A percentile compares a stretch with the other conserved stretches of the same genome.
Evolutionary conservation across 2,888 invertebrate genomes (phyloP).

Genomic region (Orthosia incerta): DNA sequence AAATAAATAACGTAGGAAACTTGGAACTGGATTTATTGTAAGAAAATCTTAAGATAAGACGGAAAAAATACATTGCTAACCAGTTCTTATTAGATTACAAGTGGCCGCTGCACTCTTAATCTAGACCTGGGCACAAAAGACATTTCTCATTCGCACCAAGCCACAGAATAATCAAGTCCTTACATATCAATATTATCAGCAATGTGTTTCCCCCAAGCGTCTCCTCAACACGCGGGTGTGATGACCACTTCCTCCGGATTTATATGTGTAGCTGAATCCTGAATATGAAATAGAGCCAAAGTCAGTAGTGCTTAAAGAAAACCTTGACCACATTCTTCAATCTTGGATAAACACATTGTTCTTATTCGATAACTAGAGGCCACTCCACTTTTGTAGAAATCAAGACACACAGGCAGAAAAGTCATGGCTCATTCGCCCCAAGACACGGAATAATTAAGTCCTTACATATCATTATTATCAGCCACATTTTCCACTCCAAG

Average conservation of each 20-base stretch:
- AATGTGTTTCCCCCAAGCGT: constrained; percentile 13
- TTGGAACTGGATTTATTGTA: too few species aligned
- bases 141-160: background rate
- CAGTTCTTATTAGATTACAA: background rate
- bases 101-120: too few species aligned
- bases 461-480: constrained; percentile 37
- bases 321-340: too few species aligned
- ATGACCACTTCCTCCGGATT: constrained; percentile 78
- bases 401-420: background rate
- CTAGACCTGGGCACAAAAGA: background rate
- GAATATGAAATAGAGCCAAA: too few species aligned
- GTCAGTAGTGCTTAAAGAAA: too few species aligned
- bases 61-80: too few species aligned
- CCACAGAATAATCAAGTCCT: constrained; percentile 22
- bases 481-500: constrained; percentile 24
- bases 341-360: too few species aligned
- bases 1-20: too few species aligned
- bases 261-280: constrained; percentile 68
- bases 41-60: too few species aligned
- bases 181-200: constrained; percentile 37
- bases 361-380: background rate
- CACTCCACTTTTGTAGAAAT: background rate
- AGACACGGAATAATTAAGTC: constrained; percentile 20
- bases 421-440: background rate
- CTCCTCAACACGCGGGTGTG: constrained; percentile 59